A percentile compares a stretch with the other conserved stretches of the same genome.
Evolutionary conservation across 2,113 vertebrate genomes (phyloP).

Genomic region (Proteles cristata): DNA sequence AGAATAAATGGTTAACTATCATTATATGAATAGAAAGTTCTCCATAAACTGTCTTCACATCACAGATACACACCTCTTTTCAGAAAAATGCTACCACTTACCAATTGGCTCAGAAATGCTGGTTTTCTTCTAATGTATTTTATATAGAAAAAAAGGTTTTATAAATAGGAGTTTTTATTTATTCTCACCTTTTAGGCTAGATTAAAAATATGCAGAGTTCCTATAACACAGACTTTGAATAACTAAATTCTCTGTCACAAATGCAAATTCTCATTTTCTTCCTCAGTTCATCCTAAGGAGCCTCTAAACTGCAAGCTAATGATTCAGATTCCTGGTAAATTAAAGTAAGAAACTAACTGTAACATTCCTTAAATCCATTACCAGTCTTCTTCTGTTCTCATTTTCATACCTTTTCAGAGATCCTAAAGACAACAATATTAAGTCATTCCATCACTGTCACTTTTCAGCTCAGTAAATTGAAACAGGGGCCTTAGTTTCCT

Average conservation of each 20-base stretch:
- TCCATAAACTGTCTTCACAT: not conserved
- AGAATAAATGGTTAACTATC: not conserved
- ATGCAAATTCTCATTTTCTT: conserved; percentile 8
- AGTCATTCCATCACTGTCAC: not conserved
- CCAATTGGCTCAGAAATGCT: not conserved
- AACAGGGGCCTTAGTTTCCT: not conserved
- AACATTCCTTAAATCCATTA: not conserved
- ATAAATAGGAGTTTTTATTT: conserved; percentile 5
- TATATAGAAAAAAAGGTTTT: not conserved
- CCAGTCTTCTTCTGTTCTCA: not conserved
- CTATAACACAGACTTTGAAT: not conserved
- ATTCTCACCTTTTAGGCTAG: not conserved
- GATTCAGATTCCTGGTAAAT: not conserved
- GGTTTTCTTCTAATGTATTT: not conserved
- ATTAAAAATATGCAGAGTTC: conserved; percentile 33
- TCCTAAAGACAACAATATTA: not conserved
- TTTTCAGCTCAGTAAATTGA: not conserved
- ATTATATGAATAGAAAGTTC: not conserved
- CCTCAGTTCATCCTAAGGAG: not conserved
- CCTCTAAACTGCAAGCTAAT: not conserved
- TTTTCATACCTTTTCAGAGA: not conserved
- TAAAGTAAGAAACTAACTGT: not conserved
- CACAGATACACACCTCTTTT: not conserved
- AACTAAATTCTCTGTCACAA: conserved; percentile 48
- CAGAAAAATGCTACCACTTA: conserved; percentile 18